Base-by-base conservation (phyloP, 1,140 invertebrate genomes). In the Hypsibius dujardini region DNA sequence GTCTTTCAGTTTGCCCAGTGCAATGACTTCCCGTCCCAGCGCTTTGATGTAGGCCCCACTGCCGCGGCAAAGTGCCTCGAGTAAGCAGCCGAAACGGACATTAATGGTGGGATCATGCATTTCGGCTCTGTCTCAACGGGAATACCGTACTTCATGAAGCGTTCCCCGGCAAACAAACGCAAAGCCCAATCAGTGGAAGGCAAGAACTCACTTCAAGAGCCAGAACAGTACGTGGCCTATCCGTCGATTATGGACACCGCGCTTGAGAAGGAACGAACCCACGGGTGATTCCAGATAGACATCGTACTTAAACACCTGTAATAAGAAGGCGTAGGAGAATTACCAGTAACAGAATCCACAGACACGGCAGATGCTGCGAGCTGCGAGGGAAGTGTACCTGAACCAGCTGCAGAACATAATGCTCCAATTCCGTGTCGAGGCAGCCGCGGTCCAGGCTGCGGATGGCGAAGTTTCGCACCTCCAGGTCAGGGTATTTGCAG, bases 211-310 rank as follows among this genome's bases (percentile, higher is more conserved):
- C 79, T 80, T 83, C 46, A 84, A 75, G 75, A 96, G 90, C 95
- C 95, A 98, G 80, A 97, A 98, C 73, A 98, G 84, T 77, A 87
- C 92, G 79, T 97, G 93, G 45, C 95, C 95, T 76, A 98, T 94
- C 73, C 87, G 88, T 80, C 91, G 90, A 83, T 96, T 96, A 69
- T 86, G 85, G 70, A 98, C 83, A 1, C 93, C 88, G 72, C 92
- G 83, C 77, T 87, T 86, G 40, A 96, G 77, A 3, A 98, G 81
- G 82, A 98, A 94, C 76, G 87, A 85, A 1, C 90, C 88, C 73
- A 98, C 81, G 76, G 90, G 88, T 77, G 90, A 95, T 75, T 89
- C 88, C 59, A 94, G 81, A 80, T 94, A 95, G 47, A 90, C 88
- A 80, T 98, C 95, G 78, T 95, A 93, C 78, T 96, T 97, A 62